phyloP scores from a whole-genome alignment of 2,888 invertebrate species.

The Dendrolimus pini region DNA sequence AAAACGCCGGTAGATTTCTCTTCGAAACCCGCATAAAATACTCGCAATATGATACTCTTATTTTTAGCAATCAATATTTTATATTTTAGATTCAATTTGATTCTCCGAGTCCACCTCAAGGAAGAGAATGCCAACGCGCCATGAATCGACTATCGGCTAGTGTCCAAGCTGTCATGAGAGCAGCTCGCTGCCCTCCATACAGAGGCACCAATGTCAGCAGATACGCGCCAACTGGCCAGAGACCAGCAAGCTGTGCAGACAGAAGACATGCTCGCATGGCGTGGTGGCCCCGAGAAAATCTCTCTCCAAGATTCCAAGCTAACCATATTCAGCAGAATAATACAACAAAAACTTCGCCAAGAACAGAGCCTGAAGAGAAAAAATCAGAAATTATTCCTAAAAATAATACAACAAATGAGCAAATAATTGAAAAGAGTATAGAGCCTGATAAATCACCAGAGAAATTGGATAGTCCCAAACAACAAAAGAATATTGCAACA shows the following conservation, averaged over 20 bases:
- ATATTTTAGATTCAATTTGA: constrained; percentile 58
- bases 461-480: constrained; percentile 26
- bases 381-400: not conserved
- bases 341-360: constrained; percentile 14
- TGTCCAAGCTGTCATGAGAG: constrained; percentile 55
- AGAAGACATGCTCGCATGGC: constrained; percentile 36
- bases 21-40: too few species aligned
- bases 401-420: constrained; percentile 19
- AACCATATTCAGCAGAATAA: constrained; percentile 24
- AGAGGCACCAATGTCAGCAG: constrained; percentile 61
- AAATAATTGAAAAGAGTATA: constrained; percentile 10
- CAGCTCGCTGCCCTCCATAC: constrained; percentile 54
- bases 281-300: constrained; percentile 59
- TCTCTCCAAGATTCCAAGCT: constrained; percentile 39
- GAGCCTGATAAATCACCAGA: constrained; percentile 10
- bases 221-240: constrained; percentile 56
- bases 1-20: too few species aligned
- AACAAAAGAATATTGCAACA: constrained; percentile 36
- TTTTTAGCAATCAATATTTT: not conserved
- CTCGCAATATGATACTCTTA: too few species aligned
- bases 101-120: constrained; percentile 48
- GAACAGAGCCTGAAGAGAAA: constrained; percentile 23
- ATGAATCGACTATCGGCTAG: constrained; percentile 55
- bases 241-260: constrained; percentile 49
- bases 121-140: constrained; percentile 50